Base-by-base conservation (phyloP, 2,113 vertebrate genomes). In the Gracilinanus agilis region DNA sequence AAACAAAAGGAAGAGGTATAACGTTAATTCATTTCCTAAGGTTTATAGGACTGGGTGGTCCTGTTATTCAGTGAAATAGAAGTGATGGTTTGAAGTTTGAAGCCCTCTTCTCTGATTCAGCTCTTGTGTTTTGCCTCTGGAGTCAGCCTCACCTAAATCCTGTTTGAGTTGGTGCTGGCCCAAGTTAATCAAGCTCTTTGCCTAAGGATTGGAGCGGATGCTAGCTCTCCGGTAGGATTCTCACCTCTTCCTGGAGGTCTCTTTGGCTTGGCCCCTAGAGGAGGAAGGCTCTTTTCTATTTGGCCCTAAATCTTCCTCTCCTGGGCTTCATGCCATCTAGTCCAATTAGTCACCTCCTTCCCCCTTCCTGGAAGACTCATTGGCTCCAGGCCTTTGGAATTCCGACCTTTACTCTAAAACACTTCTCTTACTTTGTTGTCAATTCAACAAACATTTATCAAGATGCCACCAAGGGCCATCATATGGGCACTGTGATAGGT, bases 81-180 rank as follows among this genome's bases (percentile, higher is more conserved):
- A 83, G 67, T 83, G n/a, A 40, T 83, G 67, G 67, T 40, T 83
- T 83, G 34, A 83, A 40, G 67, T 83, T 9, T 83, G 67, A 40
- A 40, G 67, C 67, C 67, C n/a, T 83, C 67, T 40, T 83, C 67
- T 10, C 67, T 83, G n/a, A 83, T 83, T n/a, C 67, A 83, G 40
- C 67, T 83, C 67, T 83, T 40, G 67, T 83, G n/a, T 83, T 83
- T 83, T 83, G 67, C 67, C 67, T 83, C 67, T 83, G n/a, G 16
- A 83, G n/a, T 83, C n/a, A 83, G 67, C 67, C 67, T 83, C 67
- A 83, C 67, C 67, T 83, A 83, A 83, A 83, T 83, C 67, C 67
- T 83, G 67, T 83, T 83, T 83, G n/a, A 83, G n/a, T 83, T 83
- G 67, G 67, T 83, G 67, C 67, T 83, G n/a, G 16, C 67, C 67